phyloP scores from a whole-genome alignment of 2,113 vertebrate genomes.

The Limanda limanda region DNA sequence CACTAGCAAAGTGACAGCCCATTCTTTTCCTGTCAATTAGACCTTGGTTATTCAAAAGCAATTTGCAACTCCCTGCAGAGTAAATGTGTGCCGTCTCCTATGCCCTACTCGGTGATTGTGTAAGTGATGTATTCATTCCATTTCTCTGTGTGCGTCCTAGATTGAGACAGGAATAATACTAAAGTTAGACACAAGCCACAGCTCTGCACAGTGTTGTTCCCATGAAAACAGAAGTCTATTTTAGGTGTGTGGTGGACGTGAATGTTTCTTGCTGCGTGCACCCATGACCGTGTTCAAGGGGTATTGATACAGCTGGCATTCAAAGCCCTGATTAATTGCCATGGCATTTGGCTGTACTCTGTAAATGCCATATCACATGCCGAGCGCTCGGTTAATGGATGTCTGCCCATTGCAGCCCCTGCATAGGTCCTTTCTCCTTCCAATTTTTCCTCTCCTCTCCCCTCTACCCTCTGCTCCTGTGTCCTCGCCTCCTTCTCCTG shows the following conservation, averaged over 20 bases:
- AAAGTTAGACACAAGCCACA: constrained; percentile 43
- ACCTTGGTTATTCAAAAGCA: constrained; percentile 75
- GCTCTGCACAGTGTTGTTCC: constrained; percentile 1
- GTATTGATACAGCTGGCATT: constrained; percentile 75
- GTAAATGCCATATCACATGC: constrained; percentile 77
- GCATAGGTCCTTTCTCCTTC: constrained; percentile 24
- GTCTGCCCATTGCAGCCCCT: constrained; percentile 54
- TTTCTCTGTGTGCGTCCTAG: constrained; percentile 56
- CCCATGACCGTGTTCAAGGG: constrained; percentile 31
- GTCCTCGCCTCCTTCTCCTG: constrained; percentile 8
- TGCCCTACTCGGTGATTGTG: constrained; percentile 51
- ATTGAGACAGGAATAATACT: constrained; percentile 51
- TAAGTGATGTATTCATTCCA: constrained; percentile 64
- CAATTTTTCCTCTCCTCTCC: constrained; percentile 7
- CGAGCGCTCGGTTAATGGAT: constrained; percentile 68
- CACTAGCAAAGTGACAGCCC: constrained; percentile 62
- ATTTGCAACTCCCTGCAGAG: constrained; percentile 73
- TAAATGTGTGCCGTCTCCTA: constrained; percentile 63
- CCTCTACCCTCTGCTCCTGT: background rate
- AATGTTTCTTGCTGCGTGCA: constrained; percentile 1
- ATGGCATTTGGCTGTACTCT: constrained; percentile 77
- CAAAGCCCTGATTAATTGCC: constrained; percentile 76
- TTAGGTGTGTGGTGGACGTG: constrained; percentile 21
- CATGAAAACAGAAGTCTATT: constrained; percentile 26
- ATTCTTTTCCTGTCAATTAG: constrained; percentile 79